These are phyloP conservation scores for Onychomys leucogaster DNA, from an alignment of 2,797 vertebrate genomes.

Conservation along the genomic window DNA sequence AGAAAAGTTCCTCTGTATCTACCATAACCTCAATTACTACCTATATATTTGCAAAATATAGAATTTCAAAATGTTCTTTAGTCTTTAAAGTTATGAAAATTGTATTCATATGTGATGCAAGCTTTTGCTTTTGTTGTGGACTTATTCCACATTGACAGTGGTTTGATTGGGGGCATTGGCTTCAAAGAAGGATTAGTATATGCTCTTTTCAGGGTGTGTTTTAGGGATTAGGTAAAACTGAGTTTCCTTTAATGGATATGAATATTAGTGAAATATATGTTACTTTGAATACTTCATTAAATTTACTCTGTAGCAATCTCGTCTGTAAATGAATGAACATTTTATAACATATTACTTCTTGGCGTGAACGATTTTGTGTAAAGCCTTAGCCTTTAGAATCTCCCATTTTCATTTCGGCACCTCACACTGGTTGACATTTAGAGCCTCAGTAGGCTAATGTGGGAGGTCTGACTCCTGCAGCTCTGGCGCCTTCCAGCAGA, in stretches of 20 bases:
- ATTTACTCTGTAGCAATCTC: slow-evolving; percentile 31
- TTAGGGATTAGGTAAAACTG: background rate
- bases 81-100: background rate
- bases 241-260: background rate
- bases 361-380: slow-evolving; percentile 42
- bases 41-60: background rate
- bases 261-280: slow-evolving; percentile 38
- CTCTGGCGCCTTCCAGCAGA: background rate
- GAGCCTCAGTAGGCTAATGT: slow-evolving; percentile 21
- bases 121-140: background rate
- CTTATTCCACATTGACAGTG: background rate
- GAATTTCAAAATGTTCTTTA: slow-evolving; percentile 26
- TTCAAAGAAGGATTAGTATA: background rate
- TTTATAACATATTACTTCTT: slow-evolving; percentile 52
- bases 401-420: slow-evolving; percentile 3
- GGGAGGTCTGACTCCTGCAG: background rate
- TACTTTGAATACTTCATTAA: slow-evolving; percentile 29
- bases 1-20: background rate
- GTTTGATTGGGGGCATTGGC: background rate
- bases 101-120: background rate
- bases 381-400: slow-evolving; percentile 49
- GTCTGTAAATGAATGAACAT: background rate
- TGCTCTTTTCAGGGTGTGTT: background rate
- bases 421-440: slow-evolving; percentile 66
- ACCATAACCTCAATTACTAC: background rate